Conservation (phyloP, 2,797 vertebrate species). For the Helarctos malayanus region DNA sequence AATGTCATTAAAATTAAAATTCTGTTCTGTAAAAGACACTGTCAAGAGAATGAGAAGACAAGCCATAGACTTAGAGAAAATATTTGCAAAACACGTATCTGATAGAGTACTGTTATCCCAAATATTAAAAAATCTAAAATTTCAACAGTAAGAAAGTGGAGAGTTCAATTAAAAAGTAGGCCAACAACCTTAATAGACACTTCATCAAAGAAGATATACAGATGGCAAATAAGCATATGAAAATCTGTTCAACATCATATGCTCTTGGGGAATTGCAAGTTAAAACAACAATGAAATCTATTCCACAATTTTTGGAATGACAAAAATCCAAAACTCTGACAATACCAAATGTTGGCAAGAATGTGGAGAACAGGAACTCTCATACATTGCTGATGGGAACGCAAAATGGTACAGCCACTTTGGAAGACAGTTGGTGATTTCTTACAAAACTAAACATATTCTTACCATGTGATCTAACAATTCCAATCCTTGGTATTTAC, state of each 20-base stretch:
- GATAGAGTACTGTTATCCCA: neutral
- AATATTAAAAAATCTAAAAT: neutral
- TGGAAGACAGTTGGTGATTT: neutral
- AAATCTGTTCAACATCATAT: neutral
- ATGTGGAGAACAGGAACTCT: neutral
- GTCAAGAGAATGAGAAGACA: neutral
- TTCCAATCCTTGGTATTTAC: neutral
- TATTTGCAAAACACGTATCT: neutral
- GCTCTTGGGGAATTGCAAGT: neutral
- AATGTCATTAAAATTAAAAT: conserved; percentile 2
- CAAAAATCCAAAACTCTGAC: neutral
- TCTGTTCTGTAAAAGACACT: neutral
- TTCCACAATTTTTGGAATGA: neutral
- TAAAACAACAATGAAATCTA: neutral
- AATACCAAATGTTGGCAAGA: neutral
- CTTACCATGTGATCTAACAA: neutral
- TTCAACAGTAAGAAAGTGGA: neutral
- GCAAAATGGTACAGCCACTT: neutral
- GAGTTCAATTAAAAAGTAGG: neutral
- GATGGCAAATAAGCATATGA: neutral
- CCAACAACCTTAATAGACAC: neutral
- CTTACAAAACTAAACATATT: neutral
- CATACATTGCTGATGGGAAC: neutral
- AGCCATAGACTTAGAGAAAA: neutral
- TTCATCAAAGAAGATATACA: neutral